A percentile compares a stretch with the other conserved stretches of the same genome.
These are phyloP conservation scores for Acrossocheilus wenchowensis DNA, from an alignment of 2,797 vertebrate genomes.

Conservation along the genomic window DNA sequence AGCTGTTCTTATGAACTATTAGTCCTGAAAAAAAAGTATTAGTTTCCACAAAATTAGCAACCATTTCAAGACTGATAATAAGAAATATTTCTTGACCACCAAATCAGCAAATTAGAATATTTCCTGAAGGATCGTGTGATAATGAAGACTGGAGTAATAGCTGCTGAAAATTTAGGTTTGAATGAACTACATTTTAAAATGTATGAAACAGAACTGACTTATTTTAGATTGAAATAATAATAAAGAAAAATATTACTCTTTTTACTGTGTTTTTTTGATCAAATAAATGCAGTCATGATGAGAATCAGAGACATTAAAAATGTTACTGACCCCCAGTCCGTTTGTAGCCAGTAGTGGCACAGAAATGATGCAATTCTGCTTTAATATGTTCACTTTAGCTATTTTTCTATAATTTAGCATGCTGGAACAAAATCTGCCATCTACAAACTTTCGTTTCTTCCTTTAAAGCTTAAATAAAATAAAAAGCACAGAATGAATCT, in stretches of 20 bases:
- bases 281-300: not conserved
- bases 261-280: not conserved
- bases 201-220: not conserved
- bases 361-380: conserved; percentile 24
- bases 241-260: not conserved
- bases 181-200: not conserved
- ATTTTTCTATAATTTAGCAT: not conserved
- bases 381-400: conserved; percentile 19
- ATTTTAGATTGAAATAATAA: not conserved
- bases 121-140: not conserved
- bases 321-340: not conserved
- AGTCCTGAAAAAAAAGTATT: no score
- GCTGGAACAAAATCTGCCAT: not conserved
- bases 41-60: not conserved
- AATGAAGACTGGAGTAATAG: not conserved
- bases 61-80: not conserved
- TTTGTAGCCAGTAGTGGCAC: not conserved
- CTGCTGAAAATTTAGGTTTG: not conserved
- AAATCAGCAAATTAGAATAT: not conserved
- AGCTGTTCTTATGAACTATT: no score
- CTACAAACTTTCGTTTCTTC: not conserved
- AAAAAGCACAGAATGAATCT: not conserved
- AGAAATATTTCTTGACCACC: not conserved
- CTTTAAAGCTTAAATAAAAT: conserved; percentile 19
- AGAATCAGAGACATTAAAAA: not conserved